phyloP scores from a whole-genome alignment of 2,797 vertebrate genomes.

The Pseudomugil tenellus region DNA sequence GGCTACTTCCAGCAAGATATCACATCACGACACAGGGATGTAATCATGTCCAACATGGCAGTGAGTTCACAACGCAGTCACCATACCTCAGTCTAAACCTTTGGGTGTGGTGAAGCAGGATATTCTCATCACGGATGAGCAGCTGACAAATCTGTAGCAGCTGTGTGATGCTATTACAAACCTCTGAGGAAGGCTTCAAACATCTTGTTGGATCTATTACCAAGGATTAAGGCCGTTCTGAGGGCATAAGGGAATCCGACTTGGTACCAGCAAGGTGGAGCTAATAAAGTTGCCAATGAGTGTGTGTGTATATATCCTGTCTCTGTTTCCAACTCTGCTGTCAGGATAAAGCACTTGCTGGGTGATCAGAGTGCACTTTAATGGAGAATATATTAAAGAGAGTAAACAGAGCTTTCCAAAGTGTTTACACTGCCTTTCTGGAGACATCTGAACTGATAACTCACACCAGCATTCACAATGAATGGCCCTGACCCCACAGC shows the following conservation, averaged over 20 bases:
- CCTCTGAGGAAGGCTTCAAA: too few relatives aligned
- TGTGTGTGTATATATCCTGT: slow-evolving; percentile 17
- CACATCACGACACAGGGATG: neutral
- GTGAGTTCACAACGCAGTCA: too few relatives aligned
- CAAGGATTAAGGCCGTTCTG: too few relatives aligned
- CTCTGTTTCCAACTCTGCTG: slow-evolving; percentile 38
- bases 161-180: too few relatives aligned
- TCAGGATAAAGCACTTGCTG: slow-evolving; percentile 67
- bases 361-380: slow-evolving; percentile 62
- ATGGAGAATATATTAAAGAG: slow-evolving; percentile 68
- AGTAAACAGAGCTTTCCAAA: slow-evolving; percentile 68
- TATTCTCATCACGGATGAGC: too few relatives aligned
- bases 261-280: too few relatives aligned
- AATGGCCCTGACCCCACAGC: slow-evolving; percentile 64
- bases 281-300: too few relatives aligned
- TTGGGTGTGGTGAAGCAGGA: too few relatives aligned
- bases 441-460: slow-evolving; percentile 65
- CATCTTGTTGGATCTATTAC: too few relatives aligned
- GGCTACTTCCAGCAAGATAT: slow-evolving; percentile 15
- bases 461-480: slow-evolving; percentile 45
- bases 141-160: too few relatives aligned
- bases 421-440: slow-evolving; percentile 67
- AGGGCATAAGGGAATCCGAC: too few relatives aligned
- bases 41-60: neutral
- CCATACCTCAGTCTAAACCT: too few relatives aligned